A percentile compares a stretch with the other conserved stretches of the same genome.
phyloP scores from a whole-genome alignment of 92 coral and sea anemone genomes.

The Hydrozoanthus gracilis region DNA sequence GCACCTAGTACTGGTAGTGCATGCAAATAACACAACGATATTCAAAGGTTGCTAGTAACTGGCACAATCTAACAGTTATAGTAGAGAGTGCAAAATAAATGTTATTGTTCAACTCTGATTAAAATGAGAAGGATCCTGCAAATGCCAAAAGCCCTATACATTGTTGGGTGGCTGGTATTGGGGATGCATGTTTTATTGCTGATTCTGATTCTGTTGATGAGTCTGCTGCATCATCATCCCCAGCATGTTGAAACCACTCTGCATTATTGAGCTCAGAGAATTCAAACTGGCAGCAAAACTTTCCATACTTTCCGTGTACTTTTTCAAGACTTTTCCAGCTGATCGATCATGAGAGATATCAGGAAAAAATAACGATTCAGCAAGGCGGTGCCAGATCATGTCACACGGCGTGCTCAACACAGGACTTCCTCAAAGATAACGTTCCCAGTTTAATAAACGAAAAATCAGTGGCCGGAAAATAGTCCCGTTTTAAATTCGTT shows the following conservation, averaged over 20 bases:
- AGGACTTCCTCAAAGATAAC: no score
- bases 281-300: no score
- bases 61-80: constrained; percentile 6
- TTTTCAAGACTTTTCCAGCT: no score
- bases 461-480: no score
- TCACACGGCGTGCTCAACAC: no score
- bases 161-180: constrained; percentile 48
- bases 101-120: constrained; percentile 34
- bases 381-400: no score
- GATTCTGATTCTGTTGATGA: constrained; percentile 23
- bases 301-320: no score
- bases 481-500: no score
- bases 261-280: constrained; percentile 45
- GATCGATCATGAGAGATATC: no score
- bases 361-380: no score
- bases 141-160: constrained; percentile 42
- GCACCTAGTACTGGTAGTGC: neutral
- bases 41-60: constrained; percentile 14
- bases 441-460: no score
- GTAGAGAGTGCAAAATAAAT: neutral
- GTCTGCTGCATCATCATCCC: constrained; percentile 32
- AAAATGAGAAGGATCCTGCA: constrained; percentile 56
- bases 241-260: constrained; percentile 50
- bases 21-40: constrained; percentile 27
- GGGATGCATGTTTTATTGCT: constrained; percentile 42